Base-by-base conservation (phyloP, 2,888 invertebrate species). In the Alloplasta piceator region DNA sequence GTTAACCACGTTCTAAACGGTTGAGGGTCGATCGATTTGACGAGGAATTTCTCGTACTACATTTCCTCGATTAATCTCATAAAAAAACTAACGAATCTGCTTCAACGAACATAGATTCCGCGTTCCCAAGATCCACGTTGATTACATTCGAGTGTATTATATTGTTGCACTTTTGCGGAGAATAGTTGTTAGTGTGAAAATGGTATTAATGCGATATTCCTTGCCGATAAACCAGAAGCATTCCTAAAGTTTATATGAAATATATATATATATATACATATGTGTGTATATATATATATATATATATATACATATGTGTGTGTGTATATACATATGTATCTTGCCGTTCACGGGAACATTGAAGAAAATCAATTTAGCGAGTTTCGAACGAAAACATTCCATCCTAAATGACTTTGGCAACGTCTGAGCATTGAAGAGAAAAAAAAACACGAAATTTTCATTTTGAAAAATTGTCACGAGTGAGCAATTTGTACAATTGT, bases 351-450 rank as follows among this genome's bases (percentile, higher is more conserved):
- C 76, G 71, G 41, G 60, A 61, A 71, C 66, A 76, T 46, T 50
- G 41, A 68, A 14, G 56, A 39, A 71, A 71, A 67, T 36, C 10
- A 10, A 36, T 66, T 6, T 56, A 73, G 79, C 75, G 58, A 72
- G 66, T 67, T 85, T 85, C 80, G 61, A 85, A 77, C 84, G 81
- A 85, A 86, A 88, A 83, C 89, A 89, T 89, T 89, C 89, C 89
- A 89, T 89, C 89, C 89, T 88, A 79, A 82, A 85, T 84, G 82
- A 81, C 63, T 80, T 77, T 80, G 82, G 75, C 68, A 10, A 74
- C 10, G 50, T 67, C 66, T 26, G 50, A 58, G 66, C 58, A 67
- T 66, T 50, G 50, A 58, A 58, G 50, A 14, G 12, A 26, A 52
- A 9, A 48, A 39, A 48, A 55, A 36, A 52, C 48, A 64, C 38